Conservation (phyloP, 64 coral and sea anemone genomes). For the Pachyseris speciosa region DNA sequence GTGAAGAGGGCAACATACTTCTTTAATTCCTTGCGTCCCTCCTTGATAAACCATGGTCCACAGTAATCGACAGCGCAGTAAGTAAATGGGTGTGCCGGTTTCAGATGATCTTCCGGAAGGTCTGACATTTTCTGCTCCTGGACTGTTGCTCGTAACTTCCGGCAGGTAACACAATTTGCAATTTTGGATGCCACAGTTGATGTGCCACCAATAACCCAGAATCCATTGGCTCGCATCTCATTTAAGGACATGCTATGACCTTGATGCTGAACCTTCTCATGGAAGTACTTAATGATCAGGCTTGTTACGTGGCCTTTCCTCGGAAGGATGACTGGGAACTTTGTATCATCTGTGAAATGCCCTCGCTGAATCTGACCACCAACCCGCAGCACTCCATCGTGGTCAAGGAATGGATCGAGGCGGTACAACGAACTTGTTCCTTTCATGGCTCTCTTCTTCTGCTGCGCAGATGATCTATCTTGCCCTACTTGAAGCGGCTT, state of each 20-base stretch:
- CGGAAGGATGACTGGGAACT: neutral
- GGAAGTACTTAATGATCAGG: neutral
- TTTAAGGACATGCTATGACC: conserved; percentile 25
- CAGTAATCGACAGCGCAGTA: conserved; percentile 1
- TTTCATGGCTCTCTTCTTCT: neutral
- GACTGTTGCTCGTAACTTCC: neutral
- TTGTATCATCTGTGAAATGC: neutral
- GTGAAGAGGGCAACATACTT: conserved; percentile 4
- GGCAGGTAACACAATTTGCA: neutral
- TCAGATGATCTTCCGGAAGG: neutral
- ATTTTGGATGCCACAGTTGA: neutral
- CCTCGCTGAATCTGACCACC: neutral
- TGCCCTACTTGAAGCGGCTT: conserved; percentile 1
- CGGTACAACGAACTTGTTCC: neutral
- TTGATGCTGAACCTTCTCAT: conserved; percentile 19
- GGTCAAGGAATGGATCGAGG: too few relatives aligned
- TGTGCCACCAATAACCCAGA: neutral
- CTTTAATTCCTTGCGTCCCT: neutral
- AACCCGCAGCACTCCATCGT: conserved; percentile 9
- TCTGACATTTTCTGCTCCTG: too few relatives aligned
- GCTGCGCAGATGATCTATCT: neutral
- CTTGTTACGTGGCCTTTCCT: neutral
- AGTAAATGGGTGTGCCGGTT: neutral
- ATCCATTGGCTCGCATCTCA: neutral
- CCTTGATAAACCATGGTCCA: neutral